Base-by-base conservation (phyloP, 2,797 vertebrate species). In the Spinus olivaceus region DNA sequence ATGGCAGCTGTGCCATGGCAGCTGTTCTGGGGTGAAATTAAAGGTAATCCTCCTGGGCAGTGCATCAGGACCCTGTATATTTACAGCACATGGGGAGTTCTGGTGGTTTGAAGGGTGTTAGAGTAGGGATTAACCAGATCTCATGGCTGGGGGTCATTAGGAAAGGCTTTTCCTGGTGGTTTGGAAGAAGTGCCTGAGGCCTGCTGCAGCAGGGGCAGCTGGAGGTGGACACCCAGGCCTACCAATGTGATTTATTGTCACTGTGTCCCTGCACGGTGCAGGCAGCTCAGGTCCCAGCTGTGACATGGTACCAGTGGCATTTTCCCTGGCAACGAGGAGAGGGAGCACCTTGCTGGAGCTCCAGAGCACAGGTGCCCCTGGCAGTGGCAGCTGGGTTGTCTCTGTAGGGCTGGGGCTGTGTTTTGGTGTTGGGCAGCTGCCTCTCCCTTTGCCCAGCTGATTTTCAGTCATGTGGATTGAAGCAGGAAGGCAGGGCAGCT, bases 51-150 rank as follows among this genome's bases (percentile, higher is more conserved):
- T 61, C 57, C 50, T 19, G n/a, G 30, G 19, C 0, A 1, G 39
- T 17, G 24, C 50, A 16, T 3, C n/a, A 30, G 44, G 35, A 23
- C n/a, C n/a, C 8, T 0, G 0, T 28, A 3, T 37, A 7, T 54
- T 54, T 60, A 47, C 56, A 70, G 67, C 32, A n/a, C 0, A 1
- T 5, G 10, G 70, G 41, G 63, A 46, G 15, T 35, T n/a, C 49
- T 51, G 33, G 0, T 1, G 44, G 51, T 44, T 25, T 33, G 44
- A 15, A 60, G 47, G 8, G 20, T 54, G 51, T 72, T 73, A 16
- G 32, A 47, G 27, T 2, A 4, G 47, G 85, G n/a, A 33, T 92
- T 78, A 81, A 22, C 10, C 8, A 5, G 21, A 10, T 81, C 69
- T 65, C 2, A 2, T 53, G 53, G 25, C 65, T 61, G 42, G 0